phyloP scores from a whole-genome alignment of 2,888 invertebrate genomes.

The Diloba caeruleocephala region DNA sequence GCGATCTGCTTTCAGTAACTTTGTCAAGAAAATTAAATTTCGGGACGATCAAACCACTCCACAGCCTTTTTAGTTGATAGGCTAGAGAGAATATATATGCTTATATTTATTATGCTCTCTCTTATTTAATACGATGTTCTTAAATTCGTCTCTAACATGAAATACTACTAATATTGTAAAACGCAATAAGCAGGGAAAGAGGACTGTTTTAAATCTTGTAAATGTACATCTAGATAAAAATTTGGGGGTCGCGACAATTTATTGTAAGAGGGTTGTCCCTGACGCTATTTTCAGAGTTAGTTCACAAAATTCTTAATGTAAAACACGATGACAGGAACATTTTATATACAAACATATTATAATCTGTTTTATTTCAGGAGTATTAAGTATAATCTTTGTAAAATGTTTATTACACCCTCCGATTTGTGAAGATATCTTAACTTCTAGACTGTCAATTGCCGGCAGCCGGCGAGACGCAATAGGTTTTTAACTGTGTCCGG shows the following conservation, averaged over 20 bases:
- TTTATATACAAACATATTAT: constrained; percentile 1
- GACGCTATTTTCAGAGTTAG: constrained; percentile 43
- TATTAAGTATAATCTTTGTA: constrained; percentile 13
- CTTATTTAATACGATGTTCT: constrained; percentile 2
- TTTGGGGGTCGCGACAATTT: constrained; percentile 63
- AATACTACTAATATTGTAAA: constrained; percentile 56
- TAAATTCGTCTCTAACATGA: constrained; percentile 41
- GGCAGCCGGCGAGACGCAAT: too few relatives aligned
- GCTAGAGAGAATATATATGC: constrained; percentile 1
- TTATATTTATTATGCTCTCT: neutral
- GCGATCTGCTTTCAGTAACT: constrained; percentile 60
- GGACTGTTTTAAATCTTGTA: constrained; percentile 57
- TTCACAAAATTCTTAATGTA: constrained; percentile 32
- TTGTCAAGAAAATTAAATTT: constrained; percentile 71
- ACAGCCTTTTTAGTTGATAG: constrained; percentile 24
- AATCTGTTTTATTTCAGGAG: constrained; percentile 12
- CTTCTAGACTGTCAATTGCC: too few relatives aligned
- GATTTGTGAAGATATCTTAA: constrained; percentile 21
- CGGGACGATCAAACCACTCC: constrained; percentile 48
- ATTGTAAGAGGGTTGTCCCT: constrained; percentile 59
- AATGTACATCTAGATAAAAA: constrained; percentile 62
- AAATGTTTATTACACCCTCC: constrained; percentile 4
- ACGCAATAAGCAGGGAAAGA: constrained; percentile 56
- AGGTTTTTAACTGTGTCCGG: too few relatives aligned
- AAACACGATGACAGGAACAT: constrained; percentile 15